Percentiles rank a stretch among this genome's conserved stretches.
Evolutionary conservation across 37 sponge, comb jelly and placozoan genomes (phyloP).

Genomic region (Oopsacas minuta): DNA sequence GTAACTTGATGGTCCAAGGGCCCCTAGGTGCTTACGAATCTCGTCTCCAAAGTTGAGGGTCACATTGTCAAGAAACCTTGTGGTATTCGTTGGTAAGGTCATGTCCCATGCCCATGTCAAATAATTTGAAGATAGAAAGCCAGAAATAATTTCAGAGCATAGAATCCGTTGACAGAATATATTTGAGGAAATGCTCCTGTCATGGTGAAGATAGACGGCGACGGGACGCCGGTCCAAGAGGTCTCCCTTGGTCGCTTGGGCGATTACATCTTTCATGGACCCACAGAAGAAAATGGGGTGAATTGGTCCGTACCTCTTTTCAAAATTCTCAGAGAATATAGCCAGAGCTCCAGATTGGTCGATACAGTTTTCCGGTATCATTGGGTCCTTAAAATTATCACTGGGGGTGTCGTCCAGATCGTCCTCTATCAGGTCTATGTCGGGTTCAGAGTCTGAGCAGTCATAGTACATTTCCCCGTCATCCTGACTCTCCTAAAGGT

Average conservation of each 20-base stretch:
- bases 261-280: constrained; percentile 53
- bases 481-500: no score
- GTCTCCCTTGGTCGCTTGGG: constrained; percentile 37
- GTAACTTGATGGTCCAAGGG: background rate
- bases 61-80: constrained; percentile 11
- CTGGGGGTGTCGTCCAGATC: background rate
- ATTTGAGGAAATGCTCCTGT: constrained; percentile 70
- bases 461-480: background rate
- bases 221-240: constrained; percentile 40
- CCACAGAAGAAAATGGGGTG: constrained; percentile 73
- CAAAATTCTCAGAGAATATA: constrained; percentile 38
- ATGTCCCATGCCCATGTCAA: constrained; percentile 90
- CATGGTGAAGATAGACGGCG: constrained; percentile 73
- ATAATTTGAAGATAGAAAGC: constrained; percentile 53
- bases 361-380: constrained; percentile 40
- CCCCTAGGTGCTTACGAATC: background rate
- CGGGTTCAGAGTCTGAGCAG: background rate
- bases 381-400: constrained; percentile 17
- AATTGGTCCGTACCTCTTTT: constrained; percentile 48
- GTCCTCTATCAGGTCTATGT: constrained; percentile 9
- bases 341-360: constrained; percentile 47
- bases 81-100: constrained; percentile 28
- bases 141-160: constrained; percentile 60
- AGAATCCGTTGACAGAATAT: constrained; percentile 78
- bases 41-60: constrained; percentile 4